These are phyloP conservation scores for Eupithecia centaureata DNA, from an alignment of 2,888 invertebrate species.

Conservation along the genomic window DNA sequence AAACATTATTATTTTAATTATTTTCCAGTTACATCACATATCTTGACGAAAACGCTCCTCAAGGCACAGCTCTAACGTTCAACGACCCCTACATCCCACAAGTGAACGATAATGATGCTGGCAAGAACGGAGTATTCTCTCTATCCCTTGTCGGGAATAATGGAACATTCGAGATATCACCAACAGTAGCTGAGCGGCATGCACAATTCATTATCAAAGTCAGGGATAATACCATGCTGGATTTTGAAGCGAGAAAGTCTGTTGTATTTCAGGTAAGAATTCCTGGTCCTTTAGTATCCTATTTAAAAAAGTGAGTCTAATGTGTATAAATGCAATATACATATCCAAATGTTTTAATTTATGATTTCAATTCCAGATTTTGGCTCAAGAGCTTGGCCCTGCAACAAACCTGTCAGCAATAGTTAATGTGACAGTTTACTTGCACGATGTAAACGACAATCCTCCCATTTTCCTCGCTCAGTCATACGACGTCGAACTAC, in stretches of 20 bases:
- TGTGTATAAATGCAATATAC: background rate
- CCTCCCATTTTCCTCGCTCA: constrained; percentile 90
- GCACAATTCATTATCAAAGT: constrained; percentile 92
- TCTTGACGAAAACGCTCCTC: constrained; percentile 91
- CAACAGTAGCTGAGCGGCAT: constrained; percentile 91
- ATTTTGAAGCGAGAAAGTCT: constrained; percentile 91
- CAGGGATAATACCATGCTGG: constrained; percentile 91
- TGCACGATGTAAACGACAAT: constrained; percentile 95
- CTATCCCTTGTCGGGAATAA: constrained; percentile 91
- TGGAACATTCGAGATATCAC: constrained; percentile 94
- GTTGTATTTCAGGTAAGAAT: constrained; percentile 88
- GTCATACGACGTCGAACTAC: constrained; percentile 89
- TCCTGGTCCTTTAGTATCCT: background rate
- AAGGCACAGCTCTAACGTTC: constrained; percentile 90
- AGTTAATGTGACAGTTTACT: constrained; percentile 90
- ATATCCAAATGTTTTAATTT: background rate
- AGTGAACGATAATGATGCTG: constrained; percentile 90
- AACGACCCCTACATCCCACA: constrained; percentile 88
- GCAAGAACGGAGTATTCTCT: constrained; percentile 93
- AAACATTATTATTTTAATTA: background rate
- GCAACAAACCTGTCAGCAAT: constrained; percentile 88
- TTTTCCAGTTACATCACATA: constrained; percentile 88
- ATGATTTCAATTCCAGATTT: constrained; percentile 77
- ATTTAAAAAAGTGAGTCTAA: background rate
- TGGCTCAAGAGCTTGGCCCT: constrained; percentile 92